These are phyloP conservation scores for Edolisoma coerulescens DNA, from an alignment of 2,113 vertebrate species.

Conservation along the genomic window DNA sequence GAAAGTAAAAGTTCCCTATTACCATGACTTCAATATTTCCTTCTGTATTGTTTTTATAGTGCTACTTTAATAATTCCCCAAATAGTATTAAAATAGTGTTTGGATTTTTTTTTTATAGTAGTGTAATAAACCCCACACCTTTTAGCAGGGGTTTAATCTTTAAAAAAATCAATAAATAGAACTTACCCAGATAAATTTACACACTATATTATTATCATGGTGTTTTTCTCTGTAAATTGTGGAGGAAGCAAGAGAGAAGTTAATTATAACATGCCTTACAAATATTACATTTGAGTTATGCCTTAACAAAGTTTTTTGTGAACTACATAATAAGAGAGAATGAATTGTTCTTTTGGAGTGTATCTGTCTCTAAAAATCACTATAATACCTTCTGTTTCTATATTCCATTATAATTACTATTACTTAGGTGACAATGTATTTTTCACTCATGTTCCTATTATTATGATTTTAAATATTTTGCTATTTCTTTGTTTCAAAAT, in stretches of 20 bases:
- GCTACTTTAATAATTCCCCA: not conserved
- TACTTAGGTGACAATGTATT: not conserved
- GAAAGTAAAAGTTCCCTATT: not conserved
- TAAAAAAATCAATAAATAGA: not conserved
- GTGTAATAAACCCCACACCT: not conserved
- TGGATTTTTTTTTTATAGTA: not conserved
- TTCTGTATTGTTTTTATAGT: not conserved
- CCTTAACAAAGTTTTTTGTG: not conserved
- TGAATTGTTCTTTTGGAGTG: not conserved
- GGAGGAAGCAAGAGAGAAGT: not conserved
- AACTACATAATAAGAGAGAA: not conserved
- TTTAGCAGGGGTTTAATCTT: not conserved
- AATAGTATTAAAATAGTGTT: not conserved
- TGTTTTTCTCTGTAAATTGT: not conserved
- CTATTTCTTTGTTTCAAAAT: not conserved
- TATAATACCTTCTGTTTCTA: not conserved
- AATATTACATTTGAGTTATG: not conserved
- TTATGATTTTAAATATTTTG: not conserved
- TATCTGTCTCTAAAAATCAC: not conserved
- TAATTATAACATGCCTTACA: not conserved
- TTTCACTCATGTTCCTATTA: not conserved
- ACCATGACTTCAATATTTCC: not conserved
- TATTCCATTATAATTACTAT: not conserved
- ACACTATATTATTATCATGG: not conserved
- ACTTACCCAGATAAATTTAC: not conserved